Conservation (phyloP, 2,797 vertebrate genomes). For the Erethizon dorsatum region DNA sequence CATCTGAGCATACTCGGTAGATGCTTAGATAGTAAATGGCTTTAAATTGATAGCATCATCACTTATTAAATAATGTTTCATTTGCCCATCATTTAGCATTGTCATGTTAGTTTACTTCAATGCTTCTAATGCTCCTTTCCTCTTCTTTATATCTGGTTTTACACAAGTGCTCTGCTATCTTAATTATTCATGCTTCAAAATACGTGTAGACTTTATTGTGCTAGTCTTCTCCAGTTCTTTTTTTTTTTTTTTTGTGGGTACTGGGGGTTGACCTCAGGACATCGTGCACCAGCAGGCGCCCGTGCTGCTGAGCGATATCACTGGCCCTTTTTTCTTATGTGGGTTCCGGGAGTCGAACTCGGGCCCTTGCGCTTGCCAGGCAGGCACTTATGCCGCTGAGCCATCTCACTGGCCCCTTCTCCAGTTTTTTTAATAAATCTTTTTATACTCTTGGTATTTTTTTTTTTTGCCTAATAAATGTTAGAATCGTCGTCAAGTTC, state of each 20-base stretch:
- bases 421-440: neutral
- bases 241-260: neutral
- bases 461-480: constrained; percentile 48
- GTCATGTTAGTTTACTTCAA: neutral
- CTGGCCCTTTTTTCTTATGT: too few species aligned
- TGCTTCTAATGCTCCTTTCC: neutral
- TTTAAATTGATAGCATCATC: constrained; percentile 11
- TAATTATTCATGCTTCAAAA: neutral
- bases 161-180: neutral
- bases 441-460: constrained; percentile 54
- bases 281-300: too few species aligned
- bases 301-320: neutral
- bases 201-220: neutral
- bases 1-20: neutral
- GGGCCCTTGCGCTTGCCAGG: too few species aligned
- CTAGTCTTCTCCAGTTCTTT: neutral
- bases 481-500: constrained; percentile 10
- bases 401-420: neutral
- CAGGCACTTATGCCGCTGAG: too few species aligned
- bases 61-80: constrained; percentile 13
- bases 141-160: neutral
- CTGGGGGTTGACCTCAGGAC: too few species aligned
- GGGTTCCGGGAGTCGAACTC: too few species aligned
- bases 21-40: neutral
- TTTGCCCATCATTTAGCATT: constrained; percentile 1